A percentile compares a stretch with the other conserved stretches of the same genome.
Conservation (phyloP, 2,113 vertebrate genomes). For the Oophaga pumilio region DNA sequence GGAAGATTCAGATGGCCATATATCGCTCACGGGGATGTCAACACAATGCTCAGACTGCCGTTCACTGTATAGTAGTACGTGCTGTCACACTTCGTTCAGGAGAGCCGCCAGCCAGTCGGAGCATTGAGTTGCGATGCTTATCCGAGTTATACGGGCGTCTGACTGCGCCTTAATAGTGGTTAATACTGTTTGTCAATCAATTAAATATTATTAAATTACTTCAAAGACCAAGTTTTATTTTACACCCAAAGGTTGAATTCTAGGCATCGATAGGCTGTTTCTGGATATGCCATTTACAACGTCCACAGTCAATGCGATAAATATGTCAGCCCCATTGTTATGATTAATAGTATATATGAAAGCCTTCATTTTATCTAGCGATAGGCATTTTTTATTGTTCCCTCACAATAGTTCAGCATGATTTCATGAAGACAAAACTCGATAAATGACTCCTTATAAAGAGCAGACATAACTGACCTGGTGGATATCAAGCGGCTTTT, state of each 20-base stretch:
- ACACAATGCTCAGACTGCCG: too few relatives aligned
- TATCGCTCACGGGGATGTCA: too few relatives aligned
- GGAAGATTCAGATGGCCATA: too few relatives aligned
- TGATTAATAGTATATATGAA: background rate
- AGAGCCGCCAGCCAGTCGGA: too few relatives aligned
- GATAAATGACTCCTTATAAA: background rate
- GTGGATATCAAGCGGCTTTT: conserved; percentile 80
- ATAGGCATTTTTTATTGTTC: background rate
- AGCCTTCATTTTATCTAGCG: background rate
- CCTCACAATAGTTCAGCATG: background rate
- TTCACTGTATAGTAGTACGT: too few relatives aligned
- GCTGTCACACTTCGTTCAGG: too few relatives aligned
- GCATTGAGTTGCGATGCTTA: too few relatives aligned
- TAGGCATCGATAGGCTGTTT: background rate
- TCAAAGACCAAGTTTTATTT: background rate
- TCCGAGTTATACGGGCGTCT: too few relatives aligned
- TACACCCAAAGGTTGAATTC: background rate
- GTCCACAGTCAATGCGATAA: background rate
- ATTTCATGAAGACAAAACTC: background rate
- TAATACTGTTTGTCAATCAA: too few relatives aligned
- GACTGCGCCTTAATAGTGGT: too few relatives aligned
- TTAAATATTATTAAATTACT: background rate
- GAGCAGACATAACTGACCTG: conserved; percentile 77
- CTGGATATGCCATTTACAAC: background rate
- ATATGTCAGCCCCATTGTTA: background rate